Percentiles rank a stretch among this genome's conserved stretches.
These are phyloP conservation scores for Diorhabda elongata DNA, from an alignment of 1,140 invertebrate species.

Conservation along the genomic window DNA sequence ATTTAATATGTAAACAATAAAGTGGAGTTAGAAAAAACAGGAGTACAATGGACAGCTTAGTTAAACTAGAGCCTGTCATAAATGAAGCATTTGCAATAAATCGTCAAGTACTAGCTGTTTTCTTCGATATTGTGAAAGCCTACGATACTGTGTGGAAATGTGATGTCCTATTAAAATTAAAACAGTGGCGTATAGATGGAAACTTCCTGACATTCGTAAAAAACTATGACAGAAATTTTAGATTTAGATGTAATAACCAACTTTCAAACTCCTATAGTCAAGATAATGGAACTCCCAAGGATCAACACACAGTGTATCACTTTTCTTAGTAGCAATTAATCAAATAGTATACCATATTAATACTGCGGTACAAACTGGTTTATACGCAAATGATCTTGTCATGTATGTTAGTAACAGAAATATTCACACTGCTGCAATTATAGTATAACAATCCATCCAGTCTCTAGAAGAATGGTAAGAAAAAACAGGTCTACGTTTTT, in stretches of 20 bases:
- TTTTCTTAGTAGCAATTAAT: no score
- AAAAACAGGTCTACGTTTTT: neutral
- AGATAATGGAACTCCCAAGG: constrained; percentile 6
- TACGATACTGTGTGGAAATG: constrained; percentile 4
- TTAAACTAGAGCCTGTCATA: constrained; percentile 8
- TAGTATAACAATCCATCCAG: neutral
- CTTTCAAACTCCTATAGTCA: neutral
- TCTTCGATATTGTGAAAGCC: constrained; percentile 17
- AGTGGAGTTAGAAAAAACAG: neutral
- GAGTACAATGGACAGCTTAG: constrained; percentile 9
- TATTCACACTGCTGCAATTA: neutral
- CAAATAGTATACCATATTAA: no score
- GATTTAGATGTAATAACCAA: neutral
- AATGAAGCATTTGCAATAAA: constrained; percentile 17
- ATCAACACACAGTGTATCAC: neutral
- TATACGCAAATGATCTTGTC: no score
- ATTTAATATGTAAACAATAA: no score
- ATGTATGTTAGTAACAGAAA: neutral
- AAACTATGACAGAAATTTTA: constrained; percentile 1
- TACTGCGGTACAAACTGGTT: no score
- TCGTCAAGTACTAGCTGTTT: constrained; percentile 11
- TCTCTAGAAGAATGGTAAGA: neutral
- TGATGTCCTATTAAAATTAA: neutral
- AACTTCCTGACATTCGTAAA: neutral
- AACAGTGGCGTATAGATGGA: neutral